A percentile compares a stretch with the other conserved stretches of the same genome.
Evolutionary conservation across 1,140 invertebrate genomes (phyloP).

Genomic region (Drosophila nebulosa): DNA sequence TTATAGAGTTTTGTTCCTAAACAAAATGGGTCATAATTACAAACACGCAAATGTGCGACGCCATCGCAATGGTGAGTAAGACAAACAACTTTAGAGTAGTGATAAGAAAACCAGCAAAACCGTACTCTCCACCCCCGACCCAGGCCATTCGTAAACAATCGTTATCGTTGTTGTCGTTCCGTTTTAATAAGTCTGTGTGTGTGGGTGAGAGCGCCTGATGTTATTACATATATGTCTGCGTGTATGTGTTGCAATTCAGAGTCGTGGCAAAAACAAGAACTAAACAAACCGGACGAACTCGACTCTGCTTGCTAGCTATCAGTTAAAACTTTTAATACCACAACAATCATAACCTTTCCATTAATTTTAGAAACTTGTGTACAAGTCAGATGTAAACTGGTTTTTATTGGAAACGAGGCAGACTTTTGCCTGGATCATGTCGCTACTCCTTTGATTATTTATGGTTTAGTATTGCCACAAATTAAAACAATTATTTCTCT

Average conservation of each 20-base stretch:
- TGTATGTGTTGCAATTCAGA: slow-evolving; percentile 12
- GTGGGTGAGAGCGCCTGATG: slow-evolving; percentile 15
- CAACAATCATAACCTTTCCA: slow-evolving; percentile 22
- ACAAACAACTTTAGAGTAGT: slow-evolving; percentile 24
- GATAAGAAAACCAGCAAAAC: slow-evolving; percentile 5
- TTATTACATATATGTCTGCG: slow-evolving; percentile 1
- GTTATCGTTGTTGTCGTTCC: slow-evolving; percentile 32
- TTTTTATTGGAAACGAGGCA: slow-evolving; percentile 14
- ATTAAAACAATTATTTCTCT: not conserved
- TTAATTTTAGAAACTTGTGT: slow-evolving; percentile 23
- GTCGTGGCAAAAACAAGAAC: slow-evolving; percentile 34
- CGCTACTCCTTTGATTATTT: not conserved
- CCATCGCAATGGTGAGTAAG: slow-evolving; percentile 52
- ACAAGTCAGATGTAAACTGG: slow-evolving; percentile 20
- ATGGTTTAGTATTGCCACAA: too few relatives aligned
- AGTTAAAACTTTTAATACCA: slow-evolving; percentile 28
- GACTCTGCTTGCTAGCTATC: not conserved
- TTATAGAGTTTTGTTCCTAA: not conserved
- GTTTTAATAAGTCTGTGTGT: slow-evolving; percentile 20
- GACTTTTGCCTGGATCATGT: not conserved
- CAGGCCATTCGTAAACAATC: not conserved
- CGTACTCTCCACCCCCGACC: not conserved
- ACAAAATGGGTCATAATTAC: slow-evolving; percentile 49
- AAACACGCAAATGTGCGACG: slow-evolving; percentile 25
- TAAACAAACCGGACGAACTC: slow-evolving; percentile 37